A percentile compares a stretch with the other conserved stretches of the same genome.
These are phyloP conservation scores for Nudaria mundana DNA, from an alignment of 2,888 invertebrate genomes.

Conservation along the genomic window DNA sequence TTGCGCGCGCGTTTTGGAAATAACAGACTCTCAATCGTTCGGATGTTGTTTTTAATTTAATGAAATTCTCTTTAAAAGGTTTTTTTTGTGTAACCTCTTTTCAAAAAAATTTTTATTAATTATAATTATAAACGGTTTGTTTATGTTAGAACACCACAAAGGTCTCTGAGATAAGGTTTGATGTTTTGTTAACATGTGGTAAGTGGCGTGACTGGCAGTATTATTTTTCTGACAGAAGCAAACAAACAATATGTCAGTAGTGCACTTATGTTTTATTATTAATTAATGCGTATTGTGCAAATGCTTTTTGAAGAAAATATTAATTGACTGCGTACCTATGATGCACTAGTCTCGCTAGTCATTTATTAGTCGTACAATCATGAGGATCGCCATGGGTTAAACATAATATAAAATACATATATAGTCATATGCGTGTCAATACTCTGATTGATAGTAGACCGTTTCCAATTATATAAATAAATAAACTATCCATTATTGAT, in stretches of 20 bases:
- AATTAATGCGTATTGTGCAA: conserved; percentile 15
- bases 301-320: neutral
- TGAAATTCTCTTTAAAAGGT: conserved; percentile 38
- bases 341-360: too few relatives aligned
- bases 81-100: conserved; percentile 29
- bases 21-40: conserved; percentile 48
- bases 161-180: conserved; percentile 26
- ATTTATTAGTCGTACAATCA: conserved; percentile 2
- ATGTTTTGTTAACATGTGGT: conserved; percentile 33
- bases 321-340: neutral
- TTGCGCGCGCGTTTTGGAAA: conserved; percentile 51
- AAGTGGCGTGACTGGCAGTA: conserved; percentile 37
- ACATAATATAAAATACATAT: too few relatives aligned
- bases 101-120: conserved; percentile 10
- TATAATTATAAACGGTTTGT: conserved; percentile 26
- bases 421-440: conserved; percentile 1
- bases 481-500: conserved; percentile 6
- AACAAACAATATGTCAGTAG: conserved; percentile 15
- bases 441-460: conserved; percentile 3
- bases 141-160: conserved; percentile 24
- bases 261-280: conserved; percentile 15
- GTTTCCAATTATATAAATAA: conserved; percentile 6
- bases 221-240: conserved; percentile 16
- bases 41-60: conserved; percentile 34
- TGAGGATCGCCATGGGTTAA: conserved; percentile 1